Evolutionary conservation across 2,888 invertebrate species (phyloP), one percentile per base, ranked within the genome.

Genomic region (Anaspis maculata): DNA sequence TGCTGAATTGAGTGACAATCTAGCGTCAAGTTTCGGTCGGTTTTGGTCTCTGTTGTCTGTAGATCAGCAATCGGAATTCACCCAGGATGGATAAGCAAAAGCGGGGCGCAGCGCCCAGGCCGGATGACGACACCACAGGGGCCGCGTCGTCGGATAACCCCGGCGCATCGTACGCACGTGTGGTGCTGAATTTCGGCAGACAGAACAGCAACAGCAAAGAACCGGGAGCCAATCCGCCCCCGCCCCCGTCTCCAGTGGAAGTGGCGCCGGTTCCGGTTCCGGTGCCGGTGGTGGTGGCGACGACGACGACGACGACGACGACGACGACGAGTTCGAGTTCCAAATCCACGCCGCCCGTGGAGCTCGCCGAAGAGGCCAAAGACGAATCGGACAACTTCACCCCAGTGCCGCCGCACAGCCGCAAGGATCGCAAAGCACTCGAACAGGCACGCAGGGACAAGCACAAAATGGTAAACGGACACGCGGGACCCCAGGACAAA

Each of bases 91-190:
- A n/a, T n/a, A n/a, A n/a, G n/a, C n/a, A n/a, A n/a, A n/a, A n/a
- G n/a, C n/a, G n/a, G n/a, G n/a, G n/a, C n/a, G 48, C 50, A 39
- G 43, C 47, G 39, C 41, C 43, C 33, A 38, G 43, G 39, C 47
- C 46, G 42, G 51, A 47, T 53, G 57, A 54, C 53, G 56, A 41
- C 41, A 51, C 52, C 55, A 40, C 41, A 50, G n/a, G 52, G 45
- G 41, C 48, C 29, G 34, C 37, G 27, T 31, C 34, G 22, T 29
- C 37, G 27, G 51, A 49, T 34, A 54, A 55, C 30, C 69, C 73
- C 45, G 78, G 77, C 53, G 73, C 77, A 55, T 81, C 82, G 33
- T 82, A 82, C 66, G 82, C 82, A 50, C 79, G 69, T 61, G 76
- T 79, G 47, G 78, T 82, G 57, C 71, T 79, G 58, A 77, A 78